Conservation (phyloP, 2,797 vertebrate species). For the Hozukius guyotensis region DNA sequence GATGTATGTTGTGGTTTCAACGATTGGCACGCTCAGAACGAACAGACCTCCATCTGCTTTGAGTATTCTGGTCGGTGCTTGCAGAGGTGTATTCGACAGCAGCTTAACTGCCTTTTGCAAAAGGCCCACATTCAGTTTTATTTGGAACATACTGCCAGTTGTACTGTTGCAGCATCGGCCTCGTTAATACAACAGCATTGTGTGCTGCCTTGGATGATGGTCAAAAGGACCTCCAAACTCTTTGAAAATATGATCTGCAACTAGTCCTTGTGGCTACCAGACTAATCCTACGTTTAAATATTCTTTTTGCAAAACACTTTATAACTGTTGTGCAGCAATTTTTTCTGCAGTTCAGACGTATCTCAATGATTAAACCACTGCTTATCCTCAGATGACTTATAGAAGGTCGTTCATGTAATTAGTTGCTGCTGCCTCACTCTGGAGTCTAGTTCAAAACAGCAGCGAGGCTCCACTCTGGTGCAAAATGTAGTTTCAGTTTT, state of each 20-base stretch:
- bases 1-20: slow-evolving; percentile 25
- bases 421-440: not conserved
- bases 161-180: not conserved
- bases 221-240: not conserved
- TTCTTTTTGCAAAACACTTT: not conserved
- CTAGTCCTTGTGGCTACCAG: not conserved
- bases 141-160: slow-evolving; percentile 2
- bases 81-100: slow-evolving; percentile 25
- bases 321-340: not conserved
- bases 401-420: slow-evolving; percentile 24
- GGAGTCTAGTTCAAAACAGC: not conserved
- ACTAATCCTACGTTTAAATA: not conserved
- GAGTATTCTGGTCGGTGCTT: not conserved
- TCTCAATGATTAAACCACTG: slow-evolving; percentile 20
- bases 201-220: not conserved
- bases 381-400: not conserved
- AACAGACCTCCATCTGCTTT: slow-evolving; percentile 33
- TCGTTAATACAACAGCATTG: not conserved
- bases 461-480: not conserved
- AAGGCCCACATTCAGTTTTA: not conserved
- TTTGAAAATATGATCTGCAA: not conserved
- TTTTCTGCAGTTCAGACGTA: not conserved
- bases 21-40: not conserved
- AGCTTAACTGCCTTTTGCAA: slow-evolving; percentile 10
- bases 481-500: not conserved